These are phyloP conservation scores for Tylochromis polylepis DNA, from an alignment of 2,113 vertebrate species.

Conservation along the genomic window DNA sequence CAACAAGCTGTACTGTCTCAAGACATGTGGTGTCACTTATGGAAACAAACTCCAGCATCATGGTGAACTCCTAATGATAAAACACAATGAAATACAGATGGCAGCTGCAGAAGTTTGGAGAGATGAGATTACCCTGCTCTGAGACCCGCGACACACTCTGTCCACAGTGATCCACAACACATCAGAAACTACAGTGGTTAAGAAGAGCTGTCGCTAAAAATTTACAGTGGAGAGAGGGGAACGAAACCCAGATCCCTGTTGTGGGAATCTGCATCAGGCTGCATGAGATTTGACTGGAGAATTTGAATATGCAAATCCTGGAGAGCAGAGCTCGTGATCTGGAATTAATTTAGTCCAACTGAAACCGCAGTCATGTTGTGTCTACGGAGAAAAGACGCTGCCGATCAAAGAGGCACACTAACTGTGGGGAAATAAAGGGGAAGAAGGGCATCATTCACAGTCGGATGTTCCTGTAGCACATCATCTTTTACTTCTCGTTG, in stretches of 20 bases:
- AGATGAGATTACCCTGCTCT: neutral
- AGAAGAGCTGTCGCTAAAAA: neutral
- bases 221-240: neutral
- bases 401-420: slow-evolving; percentile 33
- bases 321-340: neutral
- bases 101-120: neutral
- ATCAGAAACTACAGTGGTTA: neutral
- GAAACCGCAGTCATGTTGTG: slow-evolving; percentile 12
- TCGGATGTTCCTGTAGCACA: slow-evolving; percentile 32
- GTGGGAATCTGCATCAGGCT: slow-evolving; percentile 11
- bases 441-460: slow-evolving; percentile 14
- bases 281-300: slow-evolving; percentile 27
- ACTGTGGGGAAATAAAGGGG: neutral
- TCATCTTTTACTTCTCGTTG: slow-evolving; percentile 60
- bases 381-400: slow-evolving; percentile 27
- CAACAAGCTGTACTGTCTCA: neutral
- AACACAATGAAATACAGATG: neutral
- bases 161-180: neutral
- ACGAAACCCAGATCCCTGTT: slow-evolving; percentile 3
- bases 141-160: neutral
- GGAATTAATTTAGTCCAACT: slow-evolving; percentile 30
- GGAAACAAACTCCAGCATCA: neutral
- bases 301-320: slow-evolving; percentile 58
- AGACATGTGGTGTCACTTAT: neutral
- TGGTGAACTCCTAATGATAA: neutral